Base-by-base conservation (phyloP, 2,888 invertebrate species). In the Drosophila robusta region DNA sequence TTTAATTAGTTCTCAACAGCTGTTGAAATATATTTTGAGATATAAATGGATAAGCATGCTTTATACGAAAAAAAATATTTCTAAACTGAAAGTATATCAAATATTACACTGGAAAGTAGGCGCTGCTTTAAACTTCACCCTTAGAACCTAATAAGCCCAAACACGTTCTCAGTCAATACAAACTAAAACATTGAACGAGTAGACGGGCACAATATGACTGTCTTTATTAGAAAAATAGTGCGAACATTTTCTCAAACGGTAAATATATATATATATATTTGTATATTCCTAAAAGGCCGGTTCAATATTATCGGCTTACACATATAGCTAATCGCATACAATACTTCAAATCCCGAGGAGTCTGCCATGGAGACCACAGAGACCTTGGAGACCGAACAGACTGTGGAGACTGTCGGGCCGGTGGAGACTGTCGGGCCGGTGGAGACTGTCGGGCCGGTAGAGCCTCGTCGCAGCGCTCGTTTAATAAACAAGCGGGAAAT, bases 331-430 rank as follows among this genome's bases (percentile, higher is more conserved):
- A 52, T 29, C 41, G 3, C 39, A 3, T 1, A 0, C 4, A 26
- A 12, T 4, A 2, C 0, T 8, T 52, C 8, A 16, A 8, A 11
- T 11, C 1, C 5, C 5, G 16, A 4, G 2, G 12, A 26, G 8
- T 0, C 9, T 1, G 39, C 4, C 8, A 4, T 4, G 1, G 1
- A 18, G 18, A 9, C 3, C 0, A 0, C 2, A n/a, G 1, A n/a
- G n/a, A 18, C 18, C 18, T 18, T 18, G 2, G 18, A 1, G 18
- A 18, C 18, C 2, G 18, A 1, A 18, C 18, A 18, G 18, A 18
- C 18, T 18, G 18, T n/a, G n/a, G n/a, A n/a, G n/a, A n/a, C n/a
- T n/a, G n/a, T n/a, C n/a, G n/a, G n/a, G n/a, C n/a, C n/a, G n/a
- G n/a, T n/a, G n/a, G n/a, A n/a, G n/a, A n/a, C n/a, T n/a, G n/a